These are phyloP conservation scores for Phocides pigmalion DNA, from an alignment of 1,140 invertebrate genomes.

Conservation along the genomic window DNA sequence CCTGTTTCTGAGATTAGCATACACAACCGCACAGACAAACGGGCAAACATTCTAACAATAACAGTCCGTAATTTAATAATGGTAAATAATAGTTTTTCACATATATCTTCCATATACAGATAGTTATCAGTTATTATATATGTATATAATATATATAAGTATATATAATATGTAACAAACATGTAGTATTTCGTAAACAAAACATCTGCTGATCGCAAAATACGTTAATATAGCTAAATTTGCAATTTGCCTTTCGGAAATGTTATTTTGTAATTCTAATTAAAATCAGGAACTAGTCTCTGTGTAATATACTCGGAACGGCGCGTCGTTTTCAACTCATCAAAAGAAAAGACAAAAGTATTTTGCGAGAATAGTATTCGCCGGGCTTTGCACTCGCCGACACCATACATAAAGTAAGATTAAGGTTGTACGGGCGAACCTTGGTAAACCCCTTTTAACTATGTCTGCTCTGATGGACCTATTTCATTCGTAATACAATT, in stretches of 20 bases:
- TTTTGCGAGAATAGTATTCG: constrained; percentile 6
- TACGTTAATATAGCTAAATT: too few relatives aligned
- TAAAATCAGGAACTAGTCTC: neutral
- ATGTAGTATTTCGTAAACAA: too few relatives aligned
- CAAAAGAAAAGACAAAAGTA: constrained; percentile 9
- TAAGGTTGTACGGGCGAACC: constrained; percentile 16
- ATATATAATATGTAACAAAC: too few relatives aligned
- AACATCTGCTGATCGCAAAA: too few relatives aligned
- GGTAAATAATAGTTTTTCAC: too few relatives aligned
- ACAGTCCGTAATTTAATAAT: too few relatives aligned
- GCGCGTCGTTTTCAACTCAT: constrained; percentile 1
- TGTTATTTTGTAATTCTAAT: neutral
- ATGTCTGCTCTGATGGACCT: constrained; percentile 17
- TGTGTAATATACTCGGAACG: neutral
- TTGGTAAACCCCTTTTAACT: constrained; percentile 30
- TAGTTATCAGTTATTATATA: too few relatives aligned
- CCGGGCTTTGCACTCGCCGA: constrained; percentile 14
- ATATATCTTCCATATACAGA: too few relatives aligned
- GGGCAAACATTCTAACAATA: too few relatives aligned
- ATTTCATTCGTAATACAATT: constrained; percentile 11
- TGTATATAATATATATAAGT: too few relatives aligned
- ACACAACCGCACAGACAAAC: too few relatives aligned
- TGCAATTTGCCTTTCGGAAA: neutral
- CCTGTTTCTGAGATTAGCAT: too few relatives aligned
- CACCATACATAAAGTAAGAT: constrained; percentile 23